Percentiles rank a stretch among this genome's conserved stretches.
These are phyloP conservation scores for Drosophila tani DNA, from an alignment of 1,140 invertebrate species.

Conservation along the genomic window DNA sequence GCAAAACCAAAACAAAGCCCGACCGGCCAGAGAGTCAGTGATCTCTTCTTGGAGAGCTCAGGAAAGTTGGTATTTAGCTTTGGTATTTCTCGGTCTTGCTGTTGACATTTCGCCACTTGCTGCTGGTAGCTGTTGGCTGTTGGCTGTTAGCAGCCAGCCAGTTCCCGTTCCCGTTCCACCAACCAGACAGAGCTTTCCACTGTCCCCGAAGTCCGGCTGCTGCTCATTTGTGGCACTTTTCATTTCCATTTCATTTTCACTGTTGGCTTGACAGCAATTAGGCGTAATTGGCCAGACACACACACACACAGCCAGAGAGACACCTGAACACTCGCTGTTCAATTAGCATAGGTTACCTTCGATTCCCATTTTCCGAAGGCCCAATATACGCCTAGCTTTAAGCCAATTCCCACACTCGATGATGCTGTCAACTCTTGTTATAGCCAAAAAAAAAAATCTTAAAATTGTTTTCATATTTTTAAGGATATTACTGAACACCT, in stretches of 20 bases:
- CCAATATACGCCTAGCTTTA: not conserved
- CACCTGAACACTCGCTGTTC: conserved; percentile 21
- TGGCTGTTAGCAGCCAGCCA: not conserved
- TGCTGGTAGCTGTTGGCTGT: not conserved
- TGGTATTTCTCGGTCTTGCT: conserved; percentile 34
- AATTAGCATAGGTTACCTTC: conserved; percentile 58
- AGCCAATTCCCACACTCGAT: conserved; percentile 6
- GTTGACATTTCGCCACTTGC: conserved; percentile 45
- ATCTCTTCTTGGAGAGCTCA: conserved; percentile 16
- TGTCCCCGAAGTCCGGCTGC: conserved; percentile 51
- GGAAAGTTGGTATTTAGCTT: conserved; percentile 36
- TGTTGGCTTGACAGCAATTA: conserved; percentile 65
- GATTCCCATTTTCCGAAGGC: conserved; percentile 16
- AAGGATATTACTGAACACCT: not conserved
- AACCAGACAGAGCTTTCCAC: conserved; percentile 41
- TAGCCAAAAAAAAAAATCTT: not conserved
- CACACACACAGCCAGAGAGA: conserved; percentile 10
- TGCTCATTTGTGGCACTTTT: conserved; percentile 53
- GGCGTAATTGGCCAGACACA: conserved; percentile 62
- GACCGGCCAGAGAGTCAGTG: not conserved
- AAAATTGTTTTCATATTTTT: no score
- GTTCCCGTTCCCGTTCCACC: not conserved
- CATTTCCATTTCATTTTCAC: conserved; percentile 49
- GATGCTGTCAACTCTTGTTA: not conserved
- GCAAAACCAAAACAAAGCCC: conserved; percentile 11